These are phyloP conservation scores for Phania funesta DNA, from an alignment of 2,888 invertebrate genomes.

Conservation along the genomic window DNA sequence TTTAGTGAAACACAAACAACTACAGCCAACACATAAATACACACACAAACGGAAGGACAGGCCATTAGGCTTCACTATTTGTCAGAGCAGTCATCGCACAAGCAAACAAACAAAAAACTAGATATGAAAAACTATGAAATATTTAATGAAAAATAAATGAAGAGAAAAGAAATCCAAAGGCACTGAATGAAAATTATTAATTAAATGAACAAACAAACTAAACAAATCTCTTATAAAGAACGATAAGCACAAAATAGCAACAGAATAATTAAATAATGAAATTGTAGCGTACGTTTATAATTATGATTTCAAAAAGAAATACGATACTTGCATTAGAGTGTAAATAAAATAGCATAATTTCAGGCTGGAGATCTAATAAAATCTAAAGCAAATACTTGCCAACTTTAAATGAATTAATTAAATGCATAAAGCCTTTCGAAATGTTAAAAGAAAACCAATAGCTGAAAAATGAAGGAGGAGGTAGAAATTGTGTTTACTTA, in stretches of 20 bases:
- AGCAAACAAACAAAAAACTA: neutral
- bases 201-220: conserved; percentile 36
- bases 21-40: neutral
- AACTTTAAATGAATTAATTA: neutral
- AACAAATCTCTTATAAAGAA: conserved; percentile 21
- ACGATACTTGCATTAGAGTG: neutral
- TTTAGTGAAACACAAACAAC: neutral
- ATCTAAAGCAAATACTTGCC: neutral
- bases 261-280: conserved; percentile 37
- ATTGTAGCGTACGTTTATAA: conserved; percentile 10
- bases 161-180: conserved; percentile 15
- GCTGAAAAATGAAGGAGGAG: neutral
- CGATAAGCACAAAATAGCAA: neutral
- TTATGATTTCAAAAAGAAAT: neutral
- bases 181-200: conserved; percentile 31
- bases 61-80: conserved; percentile 30
- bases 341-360: conserved; percentile 27
- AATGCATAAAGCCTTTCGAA: neutral
- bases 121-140: conserved; percentile 33
- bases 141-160: conserved; percentile 21
- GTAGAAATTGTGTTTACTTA: neutral
- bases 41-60: neutral
- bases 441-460: neutral
- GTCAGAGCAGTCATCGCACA: conserved; percentile 11
- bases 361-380: neutral